Evolutionary conservation across 2,888 invertebrate genomes (phyloP).

Genomic region (Suillia variegata): DNA sequence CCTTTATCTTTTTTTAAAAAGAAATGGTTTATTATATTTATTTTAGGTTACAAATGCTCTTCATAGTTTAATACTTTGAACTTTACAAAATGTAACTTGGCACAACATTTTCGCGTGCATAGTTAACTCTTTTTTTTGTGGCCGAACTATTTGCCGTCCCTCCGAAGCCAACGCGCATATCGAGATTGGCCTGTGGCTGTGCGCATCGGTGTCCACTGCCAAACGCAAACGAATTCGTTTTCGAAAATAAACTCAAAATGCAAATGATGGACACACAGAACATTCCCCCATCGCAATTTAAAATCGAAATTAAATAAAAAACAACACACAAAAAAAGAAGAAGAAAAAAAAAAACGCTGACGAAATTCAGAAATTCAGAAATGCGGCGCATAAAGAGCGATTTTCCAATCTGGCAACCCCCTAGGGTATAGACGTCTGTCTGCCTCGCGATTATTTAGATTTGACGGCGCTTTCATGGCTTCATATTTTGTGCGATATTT

Average conservation of each 20-base stretch:
- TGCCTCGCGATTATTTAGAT: neutral
- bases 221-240: neutral
- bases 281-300: neutral
- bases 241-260: neutral
- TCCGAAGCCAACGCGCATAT: too few relatives aligned
- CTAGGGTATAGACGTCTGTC: conserved; percentile 14
- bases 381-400: too few relatives aligned
- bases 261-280: neutral
- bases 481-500: neutral
- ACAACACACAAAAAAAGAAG: neutral
- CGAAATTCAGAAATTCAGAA: neutral
- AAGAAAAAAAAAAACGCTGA: neutral
- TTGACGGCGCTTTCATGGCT: neutral
- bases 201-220: too few relatives aligned
- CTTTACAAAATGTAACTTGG: too few relatives aligned
- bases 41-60: too few relatives aligned
- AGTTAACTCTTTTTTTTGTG: too few relatives aligned
- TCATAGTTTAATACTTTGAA: too few relatives aligned
- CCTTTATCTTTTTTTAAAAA: too few relatives aligned
- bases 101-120: too few relatives aligned
- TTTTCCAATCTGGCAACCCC: conserved; percentile 5
- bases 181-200: too few relatives aligned
- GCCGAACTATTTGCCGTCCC: too few relatives aligned
- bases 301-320: conserved; percentile 1
- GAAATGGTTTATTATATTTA: too few relatives aligned